Conservation (phyloP, 2,888 invertebrate genomes). For the Clunio marinus region DNA sequence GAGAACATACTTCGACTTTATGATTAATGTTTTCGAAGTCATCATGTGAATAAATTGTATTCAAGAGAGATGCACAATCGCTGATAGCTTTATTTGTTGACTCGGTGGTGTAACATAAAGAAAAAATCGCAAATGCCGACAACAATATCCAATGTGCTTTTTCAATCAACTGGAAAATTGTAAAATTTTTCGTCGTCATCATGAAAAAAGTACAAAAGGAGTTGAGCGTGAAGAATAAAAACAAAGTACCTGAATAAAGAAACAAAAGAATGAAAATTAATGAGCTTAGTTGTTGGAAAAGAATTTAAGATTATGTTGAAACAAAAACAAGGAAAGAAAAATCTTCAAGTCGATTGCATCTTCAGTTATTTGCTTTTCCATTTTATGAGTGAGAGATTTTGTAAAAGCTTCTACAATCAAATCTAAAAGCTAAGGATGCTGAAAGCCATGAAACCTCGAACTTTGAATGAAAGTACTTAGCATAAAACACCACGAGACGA, state of each 20-base stretch:
- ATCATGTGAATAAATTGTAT: background rate
- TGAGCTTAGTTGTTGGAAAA: too few species aligned
- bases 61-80: conserved; percentile 7
- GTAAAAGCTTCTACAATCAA: background rate
- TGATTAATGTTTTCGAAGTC: conserved; percentile 20
- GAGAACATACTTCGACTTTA: conserved; percentile 8
- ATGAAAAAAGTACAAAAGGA: conserved; percentile 23
- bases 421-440: background rate
- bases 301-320: too few species aligned
- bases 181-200: conserved; percentile 21
- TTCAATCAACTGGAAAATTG: conserved; percentile 33
- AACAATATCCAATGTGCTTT: conserved; percentile 8
- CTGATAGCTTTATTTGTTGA: conserved; percentile 13
- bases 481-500: too few species aligned
- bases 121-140: background rate
- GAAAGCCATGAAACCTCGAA: background rate
- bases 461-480: background rate
- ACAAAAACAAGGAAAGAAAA: too few species aligned
- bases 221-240: conserved; percentile 21
- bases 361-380: background rate
- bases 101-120: conserved; percentile 13
- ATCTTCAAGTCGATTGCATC: too few species aligned
- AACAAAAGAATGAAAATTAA: too few species aligned
- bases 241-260: conserved; percentile 25
- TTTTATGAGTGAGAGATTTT: background rate